Percentiles rank a stretch among this genome's conserved stretches.
phyloP scores from a whole-genome alignment of 1,140 invertebrate species.

The Agrypnia vestita region DNA sequence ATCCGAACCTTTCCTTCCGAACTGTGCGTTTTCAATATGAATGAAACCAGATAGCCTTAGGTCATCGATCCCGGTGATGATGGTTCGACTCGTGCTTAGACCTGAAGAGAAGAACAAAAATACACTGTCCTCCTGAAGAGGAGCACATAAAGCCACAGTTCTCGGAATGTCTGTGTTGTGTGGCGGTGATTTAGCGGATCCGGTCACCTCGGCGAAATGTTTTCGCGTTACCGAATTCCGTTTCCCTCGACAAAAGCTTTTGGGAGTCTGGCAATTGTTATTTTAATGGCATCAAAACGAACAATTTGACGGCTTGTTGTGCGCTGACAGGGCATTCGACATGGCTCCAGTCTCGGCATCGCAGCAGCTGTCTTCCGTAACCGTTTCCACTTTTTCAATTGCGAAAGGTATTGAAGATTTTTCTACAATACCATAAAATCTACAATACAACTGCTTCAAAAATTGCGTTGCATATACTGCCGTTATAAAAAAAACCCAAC shows the following conservation, averaged over 20 bases:
- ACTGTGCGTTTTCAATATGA: too few relatives aligned
- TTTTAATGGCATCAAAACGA: constrained; percentile 43
- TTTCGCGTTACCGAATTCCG: constrained; percentile 35
- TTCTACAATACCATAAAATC: too few relatives aligned
- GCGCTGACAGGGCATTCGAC: constrained; percentile 6
- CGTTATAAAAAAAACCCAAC: too few relatives aligned
- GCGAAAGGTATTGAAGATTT: too few relatives aligned
- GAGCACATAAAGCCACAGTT: constrained; percentile 4
- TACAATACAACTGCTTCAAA: too few relatives aligned
- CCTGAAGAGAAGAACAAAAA: constrained; percentile 2
- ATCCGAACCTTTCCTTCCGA: too few relatives aligned
- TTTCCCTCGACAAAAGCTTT: constrained; percentile 32
- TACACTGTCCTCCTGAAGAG: not conserved
- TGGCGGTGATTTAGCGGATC: not conserved
- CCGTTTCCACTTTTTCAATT: too few relatives aligned
- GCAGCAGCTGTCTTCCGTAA: too few relatives aligned
- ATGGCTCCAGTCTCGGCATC: too few relatives aligned
- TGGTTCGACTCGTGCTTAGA: not conserved
- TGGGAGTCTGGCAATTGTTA: constrained; percentile 40
- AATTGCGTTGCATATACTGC: too few relatives aligned
- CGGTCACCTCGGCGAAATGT: constrained; percentile 10
- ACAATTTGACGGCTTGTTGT: constrained; percentile 37
- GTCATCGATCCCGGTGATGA: too few relatives aligned
- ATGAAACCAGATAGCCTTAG: too few relatives aligned
- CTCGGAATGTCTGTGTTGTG: not conserved